phyloP scores from a whole-genome alignment of 2,797 vertebrate genomes.

The Gymnothorax reevesii region DNA sequence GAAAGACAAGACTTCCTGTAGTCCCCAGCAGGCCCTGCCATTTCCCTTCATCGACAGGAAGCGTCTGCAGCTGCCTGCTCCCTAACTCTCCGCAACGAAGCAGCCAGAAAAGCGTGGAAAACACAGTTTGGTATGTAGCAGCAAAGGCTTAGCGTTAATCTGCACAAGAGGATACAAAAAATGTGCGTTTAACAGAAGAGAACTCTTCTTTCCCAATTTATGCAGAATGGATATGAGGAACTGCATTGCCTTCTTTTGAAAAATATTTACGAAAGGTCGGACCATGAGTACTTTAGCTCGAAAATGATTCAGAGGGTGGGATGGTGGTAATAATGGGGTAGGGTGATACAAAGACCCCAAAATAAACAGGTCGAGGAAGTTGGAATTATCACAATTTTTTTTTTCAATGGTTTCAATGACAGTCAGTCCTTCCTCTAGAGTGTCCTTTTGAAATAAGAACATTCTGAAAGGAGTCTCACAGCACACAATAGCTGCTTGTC shows the following conservation, averaged over 20 bases:
- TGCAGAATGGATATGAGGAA: not conserved
- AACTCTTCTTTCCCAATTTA: not conserved
- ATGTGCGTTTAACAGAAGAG: not conserved
- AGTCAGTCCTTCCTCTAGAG: not conserved
- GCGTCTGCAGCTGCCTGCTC: not conserved
- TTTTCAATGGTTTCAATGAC: not conserved
- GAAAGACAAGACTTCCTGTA: not conserved
- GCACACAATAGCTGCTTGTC: not conserved
- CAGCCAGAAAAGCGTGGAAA: not conserved
- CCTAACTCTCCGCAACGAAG: not conserved
- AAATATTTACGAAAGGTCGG: not conserved
- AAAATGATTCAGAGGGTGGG: not conserved
- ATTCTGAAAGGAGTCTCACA: not conserved
- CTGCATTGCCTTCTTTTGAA: not conserved
- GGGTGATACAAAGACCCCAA: not conserved
- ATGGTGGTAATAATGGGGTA: not conserved
- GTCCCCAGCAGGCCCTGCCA: not conserved
- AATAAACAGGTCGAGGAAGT: constrained; percentile 10
- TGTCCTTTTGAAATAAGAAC: not conserved
- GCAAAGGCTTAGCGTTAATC: not conserved
- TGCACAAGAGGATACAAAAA: not conserved
- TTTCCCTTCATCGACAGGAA: constrained; percentile 3
- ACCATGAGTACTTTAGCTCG: not conserved
- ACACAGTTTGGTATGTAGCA: not conserved
- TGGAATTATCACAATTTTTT: not conserved